Evolutionary conservation across 2,888 invertebrate species (phyloP).

Genomic region (Tiliacea citrago): DNA sequence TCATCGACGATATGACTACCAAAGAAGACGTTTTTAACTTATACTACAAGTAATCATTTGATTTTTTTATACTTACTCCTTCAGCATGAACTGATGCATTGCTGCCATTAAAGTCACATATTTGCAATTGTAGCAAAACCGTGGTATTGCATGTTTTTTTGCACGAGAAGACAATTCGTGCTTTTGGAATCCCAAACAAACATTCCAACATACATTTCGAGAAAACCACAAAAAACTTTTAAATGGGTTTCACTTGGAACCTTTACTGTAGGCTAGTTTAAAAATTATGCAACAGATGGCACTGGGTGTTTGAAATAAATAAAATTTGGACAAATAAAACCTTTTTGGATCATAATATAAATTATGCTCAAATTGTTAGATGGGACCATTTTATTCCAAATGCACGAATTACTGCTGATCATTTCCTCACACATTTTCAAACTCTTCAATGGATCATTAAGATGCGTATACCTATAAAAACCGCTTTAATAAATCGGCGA

Average conservation of each 20-base stretch:
- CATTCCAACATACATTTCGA: no score
- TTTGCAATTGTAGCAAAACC: neutral
- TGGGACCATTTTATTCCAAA: no score
- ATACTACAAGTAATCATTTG: slow-evolving; percentile 94
- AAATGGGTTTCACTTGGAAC: no score
- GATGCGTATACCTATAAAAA: neutral
- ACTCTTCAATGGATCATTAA: neutral
- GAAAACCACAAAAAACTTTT: no score
- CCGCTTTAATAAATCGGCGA: neutral
- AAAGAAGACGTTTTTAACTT: slow-evolving; percentile 96
- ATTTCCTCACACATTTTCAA: neutral
- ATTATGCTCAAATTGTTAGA: no score
- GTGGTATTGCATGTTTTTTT: neutral
- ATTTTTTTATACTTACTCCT: slow-evolving; percentile 2
- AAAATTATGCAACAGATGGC: no score
- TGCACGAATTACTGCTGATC: neutral
- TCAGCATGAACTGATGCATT: neutral
- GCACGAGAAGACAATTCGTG: no score
- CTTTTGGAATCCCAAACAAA: no score
- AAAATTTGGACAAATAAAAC: no score
- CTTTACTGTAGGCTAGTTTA: no score
- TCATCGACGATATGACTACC: slow-evolving; percentile 96
- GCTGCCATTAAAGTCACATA: neutral
- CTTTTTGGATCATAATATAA: no score
- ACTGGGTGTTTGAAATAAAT: no score